Evolutionary conservation across 2,888 invertebrate species (phyloP).

Genomic region (Alsophila aescularia): DNA sequence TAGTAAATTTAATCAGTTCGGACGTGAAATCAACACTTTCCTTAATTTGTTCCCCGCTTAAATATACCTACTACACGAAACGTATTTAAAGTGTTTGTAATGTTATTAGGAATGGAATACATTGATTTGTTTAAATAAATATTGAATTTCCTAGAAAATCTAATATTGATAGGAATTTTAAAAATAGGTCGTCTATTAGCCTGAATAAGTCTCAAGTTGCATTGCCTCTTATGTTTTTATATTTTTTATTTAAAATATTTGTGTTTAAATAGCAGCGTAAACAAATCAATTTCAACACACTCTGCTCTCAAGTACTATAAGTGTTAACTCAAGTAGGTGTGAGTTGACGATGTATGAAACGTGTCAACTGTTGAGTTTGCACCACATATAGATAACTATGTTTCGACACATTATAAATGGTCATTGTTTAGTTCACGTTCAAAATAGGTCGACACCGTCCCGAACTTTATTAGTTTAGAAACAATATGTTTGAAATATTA

Average conservation of each 20-base stretch:
- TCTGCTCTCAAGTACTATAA: not conserved
- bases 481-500: slow-evolving; percentile 23
- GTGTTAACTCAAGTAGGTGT: not conserved
- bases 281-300: not conserved
- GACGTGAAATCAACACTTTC: not conserved
- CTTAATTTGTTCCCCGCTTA: slow-evolving; percentile 10
- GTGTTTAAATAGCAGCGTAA: no score
- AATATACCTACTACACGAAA: not conserved
- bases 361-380: slow-evolving; percentile 21
- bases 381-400: slow-evolving; percentile 21
- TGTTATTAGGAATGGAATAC: not conserved
- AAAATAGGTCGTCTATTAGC: no score
- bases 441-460: slow-evolving; percentile 24
- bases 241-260: no score
- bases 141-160: no score
- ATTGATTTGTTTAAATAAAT: no score
- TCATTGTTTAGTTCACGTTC: slow-evolving; percentile 37
- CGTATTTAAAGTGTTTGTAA: not conserved
- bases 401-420: slow-evolving; percentile 40
- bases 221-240: no score
- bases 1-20: slow-evolving; percentile 16
- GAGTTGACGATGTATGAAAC: slow-evolving; percentile 20
- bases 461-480: slow-evolving; percentile 24
- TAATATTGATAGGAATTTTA: no score
- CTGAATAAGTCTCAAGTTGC: no score